A percentile compares a stretch with the other conserved stretches of the same genome.
Conservation (phyloP, 2,888 invertebrate species). For the Brachynemurus nebulosus region DNA sequence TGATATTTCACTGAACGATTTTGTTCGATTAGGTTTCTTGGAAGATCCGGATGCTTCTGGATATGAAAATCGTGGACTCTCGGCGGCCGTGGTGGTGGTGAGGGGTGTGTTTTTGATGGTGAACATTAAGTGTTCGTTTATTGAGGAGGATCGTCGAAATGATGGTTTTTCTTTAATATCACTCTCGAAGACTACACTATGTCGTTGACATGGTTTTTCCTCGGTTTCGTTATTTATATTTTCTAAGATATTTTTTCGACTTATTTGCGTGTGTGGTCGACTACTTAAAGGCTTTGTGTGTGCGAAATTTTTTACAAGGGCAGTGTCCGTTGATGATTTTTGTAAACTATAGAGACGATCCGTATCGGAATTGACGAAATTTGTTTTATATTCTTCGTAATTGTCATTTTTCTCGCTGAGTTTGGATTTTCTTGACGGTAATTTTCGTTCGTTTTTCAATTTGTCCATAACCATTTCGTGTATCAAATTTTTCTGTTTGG, state of each 20-base stretch:
- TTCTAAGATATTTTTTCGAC: neutral
- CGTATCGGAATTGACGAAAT: neutral
- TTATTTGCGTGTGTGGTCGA: neutral
- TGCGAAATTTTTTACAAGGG: neutral
- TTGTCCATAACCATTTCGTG: constrained; percentile 73
- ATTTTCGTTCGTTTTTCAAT: constrained; percentile 51
- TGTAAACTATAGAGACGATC: constrained; percentile 1
- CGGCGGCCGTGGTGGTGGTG: constrained; percentile 13
- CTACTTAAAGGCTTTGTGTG: neutral
- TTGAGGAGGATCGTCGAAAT: constrained; percentile 23
- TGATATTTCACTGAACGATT: constrained; percentile 26
- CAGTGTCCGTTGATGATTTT: constrained; percentile 6
- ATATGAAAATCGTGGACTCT: constrained; percentile 11
- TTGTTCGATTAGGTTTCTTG: constrained; percentile 21
- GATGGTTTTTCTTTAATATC: constrained; percentile 26
- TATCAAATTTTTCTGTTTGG: constrained; percentile 70
- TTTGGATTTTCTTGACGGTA: constrained; percentile 33
- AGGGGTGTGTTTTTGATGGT: constrained; percentile 10
- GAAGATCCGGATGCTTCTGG: constrained; percentile 6
- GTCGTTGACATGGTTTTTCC: constrained; percentile 1
- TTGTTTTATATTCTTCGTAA: neutral
- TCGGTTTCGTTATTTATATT: neutral
- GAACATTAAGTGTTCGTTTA: constrained; percentile 10
- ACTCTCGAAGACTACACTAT: constrained; percentile 19
- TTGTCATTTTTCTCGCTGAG: constrained; percentile 17